Evolutionary conservation across 2,797 vertebrate genomes (phyloP).

Genomic region (Leptatherina wallacei): DNA sequence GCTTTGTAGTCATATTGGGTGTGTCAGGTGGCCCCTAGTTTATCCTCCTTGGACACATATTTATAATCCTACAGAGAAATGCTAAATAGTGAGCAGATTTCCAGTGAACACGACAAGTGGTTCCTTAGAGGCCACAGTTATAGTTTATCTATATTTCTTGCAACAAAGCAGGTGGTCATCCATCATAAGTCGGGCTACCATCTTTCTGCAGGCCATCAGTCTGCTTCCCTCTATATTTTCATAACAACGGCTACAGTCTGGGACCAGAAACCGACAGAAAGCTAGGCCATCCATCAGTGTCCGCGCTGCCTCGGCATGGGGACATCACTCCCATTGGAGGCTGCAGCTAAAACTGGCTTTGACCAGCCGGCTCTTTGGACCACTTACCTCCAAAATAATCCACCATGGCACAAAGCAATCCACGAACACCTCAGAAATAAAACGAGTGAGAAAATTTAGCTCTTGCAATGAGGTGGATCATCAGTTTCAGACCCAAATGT

Average conservation of each 20-base stretch:
- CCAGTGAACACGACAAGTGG: constrained; percentile 15
- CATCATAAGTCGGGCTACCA: constrained; percentile 41
- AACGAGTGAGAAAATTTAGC: constrained; percentile 30
- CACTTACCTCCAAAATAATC: constrained; percentile 60
- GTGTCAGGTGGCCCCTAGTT: constrained; percentile 46
- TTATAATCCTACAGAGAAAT: constrained; percentile 31
- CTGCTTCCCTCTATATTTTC: constrained; percentile 63
- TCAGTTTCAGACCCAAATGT: constrained; percentile 47
- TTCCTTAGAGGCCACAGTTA: constrained; percentile 14
- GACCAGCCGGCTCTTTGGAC: constrained; percentile 47
- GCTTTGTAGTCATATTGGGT: constrained; percentile 33
- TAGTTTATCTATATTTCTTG: constrained; percentile 33
- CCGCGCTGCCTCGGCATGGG: constrained; percentile 44
- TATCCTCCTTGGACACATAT: constrained; percentile 24
- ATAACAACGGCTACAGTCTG: constrained; percentile 63
- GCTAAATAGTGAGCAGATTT: constrained; percentile 12
- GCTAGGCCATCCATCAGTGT: constrained; percentile 76
- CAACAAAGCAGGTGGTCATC: constrained; percentile 38
- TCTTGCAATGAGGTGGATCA: constrained; percentile 19
- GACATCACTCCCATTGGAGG: constrained; percentile 68
- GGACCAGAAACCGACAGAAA: constrained; percentile 64
- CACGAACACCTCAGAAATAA: constrained; percentile 49
- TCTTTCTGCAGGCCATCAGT: constrained; percentile 42
- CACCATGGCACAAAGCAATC: constrained; percentile 65
- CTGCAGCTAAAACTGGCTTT: constrained; percentile 69